Evolutionary conservation across 2,888 invertebrate species (phyloP).

Genomic region (Heterodera filipjevi): DNA sequence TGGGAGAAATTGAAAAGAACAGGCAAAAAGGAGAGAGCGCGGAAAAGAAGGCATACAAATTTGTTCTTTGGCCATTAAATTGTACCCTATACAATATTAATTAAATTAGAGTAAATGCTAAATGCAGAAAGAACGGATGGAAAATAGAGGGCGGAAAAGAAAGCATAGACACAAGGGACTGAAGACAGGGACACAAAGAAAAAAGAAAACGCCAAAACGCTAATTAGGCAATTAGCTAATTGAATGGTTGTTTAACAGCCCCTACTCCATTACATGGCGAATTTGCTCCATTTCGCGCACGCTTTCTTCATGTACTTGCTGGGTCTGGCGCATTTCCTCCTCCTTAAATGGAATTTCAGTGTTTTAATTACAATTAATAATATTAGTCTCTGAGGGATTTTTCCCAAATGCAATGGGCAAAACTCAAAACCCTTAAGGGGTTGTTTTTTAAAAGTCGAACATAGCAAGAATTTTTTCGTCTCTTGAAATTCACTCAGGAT

Average conservation of each 20-base stretch:
- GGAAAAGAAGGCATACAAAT: not conserved
- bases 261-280: slow-evolving; percentile 45
- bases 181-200: not conserved
- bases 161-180: too few relatives aligned
- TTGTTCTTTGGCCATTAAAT: not conserved
- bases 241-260: not conserved
- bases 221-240: not conserved
- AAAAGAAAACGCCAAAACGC: too few relatives aligned
- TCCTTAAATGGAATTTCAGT: slow-evolving; percentile 4
- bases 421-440: too few relatives aligned
- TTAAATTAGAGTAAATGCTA: not conserved
- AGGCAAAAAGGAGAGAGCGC: not conserved
- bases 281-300: slow-evolving; percentile 60
- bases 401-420: too few relatives aligned
- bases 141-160: not conserved
- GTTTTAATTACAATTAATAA: too few relatives aligned
- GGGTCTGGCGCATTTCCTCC: slow-evolving; percentile 12
- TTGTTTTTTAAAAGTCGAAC: too few relatives aligned
- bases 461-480: too few relatives aligned
- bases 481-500: too few relatives aligned
- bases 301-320: slow-evolving; percentile 50
- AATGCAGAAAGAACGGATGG: not conserved
- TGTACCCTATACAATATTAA: not conserved
- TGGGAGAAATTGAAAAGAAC: not conserved
- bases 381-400: too few relatives aligned